phyloP scores from a whole-genome alignment of 2,888 invertebrate species.

The Hartigia nigra region DNA sequence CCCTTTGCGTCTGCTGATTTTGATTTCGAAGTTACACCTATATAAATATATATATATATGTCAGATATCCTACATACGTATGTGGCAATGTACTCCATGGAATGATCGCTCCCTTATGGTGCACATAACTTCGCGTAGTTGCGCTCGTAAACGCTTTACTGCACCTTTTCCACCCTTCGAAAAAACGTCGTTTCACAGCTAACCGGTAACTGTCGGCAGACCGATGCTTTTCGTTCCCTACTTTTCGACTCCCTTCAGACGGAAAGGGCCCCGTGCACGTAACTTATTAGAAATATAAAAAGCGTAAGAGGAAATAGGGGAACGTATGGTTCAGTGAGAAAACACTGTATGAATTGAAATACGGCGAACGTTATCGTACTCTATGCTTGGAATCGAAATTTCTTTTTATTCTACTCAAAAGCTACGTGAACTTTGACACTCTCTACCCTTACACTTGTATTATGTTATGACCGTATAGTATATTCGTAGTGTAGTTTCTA shows the following conservation, averaged over 20 bases:
- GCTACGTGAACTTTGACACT: neutral
- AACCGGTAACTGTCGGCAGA: constrained; percentile 1
- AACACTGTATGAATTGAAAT: neutral
- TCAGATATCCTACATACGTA: neutral
- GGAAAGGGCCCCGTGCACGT: neutral
- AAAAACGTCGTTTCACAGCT: constrained; percentile 30
- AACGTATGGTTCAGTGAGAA: neutral
- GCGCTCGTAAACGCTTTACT: constrained; percentile 40
- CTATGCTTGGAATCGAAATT: neutral
- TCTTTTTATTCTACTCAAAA: neutral
- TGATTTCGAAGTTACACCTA: neutral
- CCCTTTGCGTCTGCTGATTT: neutral
- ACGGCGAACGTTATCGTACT: neutral
- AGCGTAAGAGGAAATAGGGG: neutral
- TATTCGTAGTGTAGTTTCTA: neutral
- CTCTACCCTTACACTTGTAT: neutral
- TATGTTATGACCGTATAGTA: neutral
- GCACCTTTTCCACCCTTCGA: constrained; percentile 22
- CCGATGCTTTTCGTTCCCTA: neutral
- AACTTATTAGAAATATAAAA: neutral
- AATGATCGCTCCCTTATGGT: neutral
- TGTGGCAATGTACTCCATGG: neutral
- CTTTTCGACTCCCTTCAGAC: neutral
- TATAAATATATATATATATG: neutral
- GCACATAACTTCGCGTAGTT: neutral